phyloP scores from a whole-genome alignment of 2,888 invertebrate species.

The Drosophila formosana region DNA sequence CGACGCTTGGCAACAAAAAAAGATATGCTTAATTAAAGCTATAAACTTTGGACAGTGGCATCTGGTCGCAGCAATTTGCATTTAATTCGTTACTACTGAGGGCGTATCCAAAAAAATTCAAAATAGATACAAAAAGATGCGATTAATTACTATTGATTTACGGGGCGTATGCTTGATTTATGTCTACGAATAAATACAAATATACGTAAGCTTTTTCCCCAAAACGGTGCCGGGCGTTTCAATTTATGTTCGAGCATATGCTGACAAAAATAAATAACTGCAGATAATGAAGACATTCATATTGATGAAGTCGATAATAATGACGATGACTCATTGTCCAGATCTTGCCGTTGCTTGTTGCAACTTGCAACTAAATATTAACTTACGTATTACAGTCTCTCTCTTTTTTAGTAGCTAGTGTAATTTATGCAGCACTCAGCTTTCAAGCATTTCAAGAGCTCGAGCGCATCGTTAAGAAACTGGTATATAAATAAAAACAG shows the following conservation, averaged over 20 bases:
- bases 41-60: slow-evolving; percentile 31
- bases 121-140: slow-evolving; percentile 14
- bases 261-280: slow-evolving; percentile 24
- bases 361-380: slow-evolving; percentile 27
- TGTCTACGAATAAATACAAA: slow-evolving; percentile 21
- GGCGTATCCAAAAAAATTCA: slow-evolving; percentile 47
- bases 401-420: slow-evolving; percentile 13
- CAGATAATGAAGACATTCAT: slow-evolving; percentile 4
- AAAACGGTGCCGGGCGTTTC: slow-evolving; percentile 48
- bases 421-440: slow-evolving; percentile 62
- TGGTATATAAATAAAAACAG: slow-evolving; percentile 27
- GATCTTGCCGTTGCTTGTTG: slow-evolving; percentile 8
- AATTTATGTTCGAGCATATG: slow-evolving; percentile 1
- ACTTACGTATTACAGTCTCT: slow-evolving; percentile 32
- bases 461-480: slow-evolving; percentile 44
- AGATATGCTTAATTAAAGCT: slow-evolving; percentile 36
- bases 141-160: slow-evolving; percentile 68
- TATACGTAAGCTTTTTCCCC: slow-evolving; percentile 33
- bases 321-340: slow-evolving; percentile 48
- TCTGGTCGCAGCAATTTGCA: slow-evolving; percentile 32
- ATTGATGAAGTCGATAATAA: slow-evolving; percentile 22
- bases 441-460: slow-evolving; percentile 50
- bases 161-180: slow-evolving; percentile 70
- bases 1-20: slow-evolving; percentile 27
- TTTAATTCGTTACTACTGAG: slow-evolving; percentile 35